Evolutionary conservation across 2,797 vertebrate genomes (phyloP).

Genomic region (Lagodon rhomboides): DNA sequence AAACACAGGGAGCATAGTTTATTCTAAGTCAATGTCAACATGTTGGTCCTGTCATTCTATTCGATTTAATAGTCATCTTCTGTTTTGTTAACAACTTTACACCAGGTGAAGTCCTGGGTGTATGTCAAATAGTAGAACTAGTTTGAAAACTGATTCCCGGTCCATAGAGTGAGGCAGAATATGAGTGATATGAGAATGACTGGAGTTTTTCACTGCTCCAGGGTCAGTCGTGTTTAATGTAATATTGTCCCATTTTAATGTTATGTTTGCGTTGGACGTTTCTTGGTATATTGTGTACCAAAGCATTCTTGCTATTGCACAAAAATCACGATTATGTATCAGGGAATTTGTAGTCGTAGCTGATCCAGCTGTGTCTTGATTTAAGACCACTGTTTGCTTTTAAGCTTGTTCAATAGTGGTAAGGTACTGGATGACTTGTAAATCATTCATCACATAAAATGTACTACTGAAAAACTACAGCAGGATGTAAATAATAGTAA

Average conservation of each 20-base stretch:
- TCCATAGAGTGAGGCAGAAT: slow-evolving; percentile 27
- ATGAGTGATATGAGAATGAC: not conserved
- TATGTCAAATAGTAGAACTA: slow-evolving; percentile 6
- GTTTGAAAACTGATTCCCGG: slow-evolving; percentile 14
- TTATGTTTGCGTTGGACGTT: not conserved
- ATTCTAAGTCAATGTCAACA: slow-evolving; percentile 29
- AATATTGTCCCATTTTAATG: not conserved
- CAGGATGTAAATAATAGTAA: slow-evolving; percentile 8
- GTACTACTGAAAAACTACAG: not conserved
- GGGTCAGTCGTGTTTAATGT: slow-evolving; percentile 5
- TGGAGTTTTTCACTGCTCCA: slow-evolving; percentile 4
- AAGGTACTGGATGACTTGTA: not conserved
- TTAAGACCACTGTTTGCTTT: not conserved
- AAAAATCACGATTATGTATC: slow-evolving; percentile 21
- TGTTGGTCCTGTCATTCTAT: slow-evolving; percentile 15
- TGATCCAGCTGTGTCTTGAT: slow-evolving; percentile 2
- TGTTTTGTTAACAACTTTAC: not conserved
- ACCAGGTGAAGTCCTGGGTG: not conserved
- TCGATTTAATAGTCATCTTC: slow-evolving; percentile 4
- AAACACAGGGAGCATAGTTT: slow-evolving; percentile 43
- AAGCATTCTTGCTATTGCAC: slow-evolving; percentile 34
- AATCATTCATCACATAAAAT: slow-evolving; percentile 1
- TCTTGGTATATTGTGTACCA: slow-evolving; percentile 33
- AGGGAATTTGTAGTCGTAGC: slow-evolving; percentile 7
- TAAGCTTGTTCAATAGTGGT: not conserved